Conservation (phyloP, 2,888 invertebrate genomes). For the Tipula vernalis region DNA sequence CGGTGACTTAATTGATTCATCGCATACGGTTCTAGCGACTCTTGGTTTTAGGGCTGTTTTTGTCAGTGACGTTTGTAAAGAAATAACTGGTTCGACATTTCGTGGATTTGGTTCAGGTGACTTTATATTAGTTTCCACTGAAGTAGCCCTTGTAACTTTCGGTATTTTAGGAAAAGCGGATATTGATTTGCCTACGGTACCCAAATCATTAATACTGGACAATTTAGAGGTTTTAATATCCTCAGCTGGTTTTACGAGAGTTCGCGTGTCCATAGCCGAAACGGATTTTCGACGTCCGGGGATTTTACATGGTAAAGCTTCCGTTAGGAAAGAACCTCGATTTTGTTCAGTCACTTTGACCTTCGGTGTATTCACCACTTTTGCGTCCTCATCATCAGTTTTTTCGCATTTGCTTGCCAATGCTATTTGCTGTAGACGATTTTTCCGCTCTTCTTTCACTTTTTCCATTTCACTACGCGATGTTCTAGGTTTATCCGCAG, state of each 20-base stretch:
- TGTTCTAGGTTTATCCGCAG: not conserved
- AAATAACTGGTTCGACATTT: not conserved
- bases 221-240: not conserved
- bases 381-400: not conserved
- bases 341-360: slow-evolving; percentile 41
- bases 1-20: not conserved
- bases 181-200: not conserved
- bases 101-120: not conserved
- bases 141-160: not conserved
- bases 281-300: not conserved
- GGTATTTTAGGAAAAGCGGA: not conserved
- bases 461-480: slow-evolving; percentile 13
- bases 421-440: slow-evolving; percentile 26
- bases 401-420: slow-evolving; percentile 15
- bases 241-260: not conserved
- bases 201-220: not conserved
- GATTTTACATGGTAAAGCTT: slow-evolving; percentile 18
- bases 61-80: not conserved
- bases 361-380: slow-evolving; percentile 21
- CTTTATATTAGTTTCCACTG: not conserved
- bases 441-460: slow-evolving; percentile 24
- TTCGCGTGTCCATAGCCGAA: not conserved
- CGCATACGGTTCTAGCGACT: not conserved
- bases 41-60: not conserved
- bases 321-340: slow-evolving; percentile 43